A percentile compares a stretch with the other conserved stretches of the same genome.
Conservation (phyloP, 1,140 invertebrate genomes). For the Rhopalosiphum padi region DNA sequence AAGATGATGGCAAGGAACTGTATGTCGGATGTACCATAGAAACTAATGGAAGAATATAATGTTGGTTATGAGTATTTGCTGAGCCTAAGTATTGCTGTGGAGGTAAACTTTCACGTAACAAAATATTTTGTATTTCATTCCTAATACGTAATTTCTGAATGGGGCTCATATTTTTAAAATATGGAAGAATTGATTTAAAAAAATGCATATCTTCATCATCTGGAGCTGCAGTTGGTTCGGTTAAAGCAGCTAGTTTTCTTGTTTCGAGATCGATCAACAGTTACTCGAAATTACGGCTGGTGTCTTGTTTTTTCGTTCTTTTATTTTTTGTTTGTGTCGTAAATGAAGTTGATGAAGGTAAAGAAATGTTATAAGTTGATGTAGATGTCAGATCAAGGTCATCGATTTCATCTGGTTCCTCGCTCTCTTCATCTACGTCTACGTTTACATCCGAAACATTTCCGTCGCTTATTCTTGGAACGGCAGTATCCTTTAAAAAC, state of each 20-base stretch:
- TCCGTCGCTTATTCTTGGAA: neutral
- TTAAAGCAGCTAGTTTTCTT: neutral
- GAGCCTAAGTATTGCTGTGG: neutral
- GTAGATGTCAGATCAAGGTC: neutral
- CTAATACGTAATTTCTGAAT: neutral
- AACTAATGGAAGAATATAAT: neutral
- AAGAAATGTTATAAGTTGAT: neutral
- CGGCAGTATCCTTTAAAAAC: neutral
- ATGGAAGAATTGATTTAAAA: neutral
- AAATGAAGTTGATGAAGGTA: neutral
- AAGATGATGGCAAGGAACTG: neutral
- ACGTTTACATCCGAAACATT: neutral
- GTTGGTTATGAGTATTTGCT: neutral
- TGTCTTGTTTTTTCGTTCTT: neutral
- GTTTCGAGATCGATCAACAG: neutral
- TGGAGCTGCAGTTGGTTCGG: neutral
- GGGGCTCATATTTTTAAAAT: neutral
- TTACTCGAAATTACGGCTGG: neutral
- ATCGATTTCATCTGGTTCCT: neutral
- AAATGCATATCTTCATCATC: neutral
- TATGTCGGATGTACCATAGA: neutral
- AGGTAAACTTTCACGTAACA: conserved; percentile 15
- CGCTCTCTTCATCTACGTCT: neutral
- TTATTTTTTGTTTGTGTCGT: neutral
- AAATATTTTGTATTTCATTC: neutral